phyloP scores from a whole-genome alignment of 2,888 invertebrate genomes.

The Coenonympha glycerion region DNA sequence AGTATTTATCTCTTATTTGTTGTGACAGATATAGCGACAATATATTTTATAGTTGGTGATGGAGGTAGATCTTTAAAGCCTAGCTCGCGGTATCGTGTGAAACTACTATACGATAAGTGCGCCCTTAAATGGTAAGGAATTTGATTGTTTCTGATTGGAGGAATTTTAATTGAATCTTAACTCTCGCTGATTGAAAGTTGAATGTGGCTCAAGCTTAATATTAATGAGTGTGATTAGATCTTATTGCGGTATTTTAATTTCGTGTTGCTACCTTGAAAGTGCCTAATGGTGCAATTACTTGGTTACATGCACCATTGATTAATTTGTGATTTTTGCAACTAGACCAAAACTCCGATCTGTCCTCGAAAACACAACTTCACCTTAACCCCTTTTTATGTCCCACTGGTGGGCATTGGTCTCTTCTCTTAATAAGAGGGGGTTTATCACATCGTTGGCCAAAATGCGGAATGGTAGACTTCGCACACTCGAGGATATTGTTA shows the following conservation, averaged over 20 bases:
- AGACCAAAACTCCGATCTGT: no score
- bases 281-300: not conserved
- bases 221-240: not conserved
- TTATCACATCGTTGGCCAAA: no score
- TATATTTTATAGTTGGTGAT: not conserved
- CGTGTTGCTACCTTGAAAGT: not conserved
- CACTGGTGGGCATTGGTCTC: no score
- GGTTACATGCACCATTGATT: no score
- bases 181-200: not conserved
- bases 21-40: not conserved
- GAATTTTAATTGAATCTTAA: conserved; percentile 21
- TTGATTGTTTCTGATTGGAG: conserved; percentile 20
- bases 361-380: no score
- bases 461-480: no score
- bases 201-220: not conserved
- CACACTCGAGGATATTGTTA: no score
- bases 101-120: conserved; percentile 16
- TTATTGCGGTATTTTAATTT: conserved; percentile 5
- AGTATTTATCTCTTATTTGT: not conserved
- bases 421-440: no score
- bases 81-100: conserved; percentile 19
- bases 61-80: not conserved
- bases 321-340: no score
- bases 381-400: no score
- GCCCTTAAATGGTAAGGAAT: conserved; percentile 20